Base-by-base conservation (phyloP, 2,113 vertebrate species). In the Columba janthina region DNA sequence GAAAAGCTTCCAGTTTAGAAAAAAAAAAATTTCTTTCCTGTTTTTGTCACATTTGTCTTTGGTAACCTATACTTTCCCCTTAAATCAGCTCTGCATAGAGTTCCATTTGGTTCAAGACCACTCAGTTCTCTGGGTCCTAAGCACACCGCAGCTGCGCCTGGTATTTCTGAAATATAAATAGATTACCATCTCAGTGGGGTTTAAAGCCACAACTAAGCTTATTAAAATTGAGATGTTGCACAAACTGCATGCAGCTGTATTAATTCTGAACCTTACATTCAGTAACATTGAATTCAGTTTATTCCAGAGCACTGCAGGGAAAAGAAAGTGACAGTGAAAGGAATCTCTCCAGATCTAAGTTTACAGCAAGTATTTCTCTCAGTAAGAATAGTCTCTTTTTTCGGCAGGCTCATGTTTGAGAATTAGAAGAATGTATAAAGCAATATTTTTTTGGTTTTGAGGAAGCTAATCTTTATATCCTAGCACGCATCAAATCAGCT, bases 131-230 rank as follows among this genome's bases (percentile, higher is more conserved):
- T 84, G 70, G 70, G 60, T 53, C 67, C 82, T 48, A 87, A 87
- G 54, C 32, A 85, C 65, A 60, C 48, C 88, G 64, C 74, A 89
- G 48, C 76, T 91, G 78, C 62, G 74, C 26, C 58, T 91, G 61
- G 31, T 75, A 51, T 31, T 80, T 71, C 70, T 65, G 75, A 89
- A 86, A 88, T 82, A 95, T 36, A 95, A 93, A 92, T 31, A 90
- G 90, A 83, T 85, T 80, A 90, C 13, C 32, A 75, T 46, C 77
- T 88, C 46, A 50, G 77, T 71, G 51, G 54, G 38, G n/a, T 90
- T 85, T 77, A 94, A 81, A 79, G 90, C 51, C 61, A 50, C 51
- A 88, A 65, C 42, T 86, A 70, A 84, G 54, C 53, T 87, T 85
- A 95, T 60, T 93, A 94, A 90, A 90, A 93, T 36, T n/a, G 62